Percentiles rank a stretch among this genome's conserved stretches.
Evolutionary conservation across 2,888 invertebrate species (phyloP).

Genomic region (Meteorus colon): DNA sequence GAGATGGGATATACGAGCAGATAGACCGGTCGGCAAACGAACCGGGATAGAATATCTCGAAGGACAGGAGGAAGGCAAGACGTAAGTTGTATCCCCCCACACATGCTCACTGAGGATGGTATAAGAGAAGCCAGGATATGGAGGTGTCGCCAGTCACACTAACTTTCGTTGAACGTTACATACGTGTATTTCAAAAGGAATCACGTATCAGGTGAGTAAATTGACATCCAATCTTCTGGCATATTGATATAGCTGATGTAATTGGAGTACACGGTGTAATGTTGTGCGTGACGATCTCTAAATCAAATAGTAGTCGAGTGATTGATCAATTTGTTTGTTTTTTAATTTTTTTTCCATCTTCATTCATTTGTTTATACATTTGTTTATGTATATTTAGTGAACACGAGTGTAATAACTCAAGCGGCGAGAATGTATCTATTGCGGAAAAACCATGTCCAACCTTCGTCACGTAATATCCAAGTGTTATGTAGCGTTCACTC

Average conservation of each 20-base stretch:
- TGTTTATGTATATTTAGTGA: neutral
- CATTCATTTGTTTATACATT: neutral
- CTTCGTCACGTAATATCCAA: conserved; percentile 28
- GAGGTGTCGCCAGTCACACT: conserved; percentile 72
- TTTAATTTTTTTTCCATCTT: neutral
- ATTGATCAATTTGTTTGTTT: neutral
- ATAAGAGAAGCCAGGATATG: conserved; percentile 72
- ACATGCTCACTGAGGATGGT: conserved; percentile 62
- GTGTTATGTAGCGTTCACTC: conserved; percentile 36
- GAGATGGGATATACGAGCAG: conserved; percentile 20
- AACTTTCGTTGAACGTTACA: conserved; percentile 68
- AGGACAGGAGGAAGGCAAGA: conserved; percentile 50
- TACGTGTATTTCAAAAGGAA: conserved; percentile 50
- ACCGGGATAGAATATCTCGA: conserved; percentile 49
- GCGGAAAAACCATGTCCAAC: neutral
- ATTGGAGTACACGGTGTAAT: conserved; percentile 18
- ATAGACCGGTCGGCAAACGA: conserved; percentile 33
- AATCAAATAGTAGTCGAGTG: neutral
- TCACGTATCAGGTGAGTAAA: conserved; percentile 56
- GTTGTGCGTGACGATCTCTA: neutral
- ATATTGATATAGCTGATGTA: neutral
- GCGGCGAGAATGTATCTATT: neutral
- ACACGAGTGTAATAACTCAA: neutral
- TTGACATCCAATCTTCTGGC: conserved; percentile 8
- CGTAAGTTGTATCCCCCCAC: conserved; percentile 54